These are phyloP conservation scores for Palythoa caribaeorum DNA, from an alignment of 92 coral and sea anemone species.

Conservation along the genomic window DNA sequence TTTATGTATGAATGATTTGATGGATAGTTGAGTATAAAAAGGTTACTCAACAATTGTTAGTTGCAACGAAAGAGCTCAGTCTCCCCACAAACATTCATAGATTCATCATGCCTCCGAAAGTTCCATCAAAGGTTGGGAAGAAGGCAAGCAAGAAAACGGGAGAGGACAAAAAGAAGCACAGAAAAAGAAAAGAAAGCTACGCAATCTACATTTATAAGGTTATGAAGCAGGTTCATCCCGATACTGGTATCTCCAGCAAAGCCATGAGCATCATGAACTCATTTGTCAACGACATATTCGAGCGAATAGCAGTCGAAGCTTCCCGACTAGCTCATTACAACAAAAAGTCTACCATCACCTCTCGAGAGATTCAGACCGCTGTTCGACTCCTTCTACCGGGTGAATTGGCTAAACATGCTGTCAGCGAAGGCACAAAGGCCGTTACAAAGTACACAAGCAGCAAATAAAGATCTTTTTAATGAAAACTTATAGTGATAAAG, in stretches of 20 bases:
- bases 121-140: not conserved
- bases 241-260: conserved; percentile 40
- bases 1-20: too few relatives aligned
- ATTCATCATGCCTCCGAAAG: not conserved
- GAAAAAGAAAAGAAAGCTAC: not conserved
- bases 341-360: conserved; percentile 42
- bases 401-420: conserved; percentile 38
- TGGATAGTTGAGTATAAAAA: too few relatives aligned
- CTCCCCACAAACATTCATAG: not conserved
- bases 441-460: conserved; percentile 48
- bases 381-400: conserved; percentile 31
- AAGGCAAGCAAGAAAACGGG: not conserved
- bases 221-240: conserved; percentile 42
- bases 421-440: conserved; percentile 41
- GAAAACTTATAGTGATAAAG: not conserved
- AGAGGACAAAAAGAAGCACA: conserved; percentile 6
- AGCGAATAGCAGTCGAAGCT: conserved; percentile 36
- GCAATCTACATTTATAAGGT: conserved; percentile 5
- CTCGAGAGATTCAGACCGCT: conserved; percentile 43
- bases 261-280: conserved; percentile 48
- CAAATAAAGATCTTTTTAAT: not conserved
- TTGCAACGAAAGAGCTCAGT: not conserved
- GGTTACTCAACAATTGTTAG: too few relatives aligned
- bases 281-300: conserved; percentile 39
- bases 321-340: conserved; percentile 43